A percentile compares a stretch with the other conserved stretches of the same genome.
Evolutionary conservation across 2,888 invertebrate species (phyloP).

Genomic region (Pachliopta kotzebuea): DNA sequence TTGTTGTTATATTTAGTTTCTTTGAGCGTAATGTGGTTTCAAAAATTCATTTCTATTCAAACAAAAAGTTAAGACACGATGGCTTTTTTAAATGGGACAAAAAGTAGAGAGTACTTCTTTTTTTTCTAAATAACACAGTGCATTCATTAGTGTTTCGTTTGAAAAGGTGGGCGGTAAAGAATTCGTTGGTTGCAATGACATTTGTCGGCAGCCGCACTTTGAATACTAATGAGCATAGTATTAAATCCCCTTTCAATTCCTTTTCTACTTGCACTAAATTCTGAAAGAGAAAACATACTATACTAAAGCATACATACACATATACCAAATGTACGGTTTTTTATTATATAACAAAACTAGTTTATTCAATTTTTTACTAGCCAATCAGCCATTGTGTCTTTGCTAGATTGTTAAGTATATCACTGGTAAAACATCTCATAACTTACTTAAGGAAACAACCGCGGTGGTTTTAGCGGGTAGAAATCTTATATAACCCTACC

Average conservation of each 20-base stretch:
- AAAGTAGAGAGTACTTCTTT: neutral
- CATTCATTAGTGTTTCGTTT: slow-evolving; percentile 19
- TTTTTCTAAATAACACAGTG: slow-evolving; percentile 9
- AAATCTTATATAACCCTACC: too few species aligned
- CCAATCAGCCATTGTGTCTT: too few species aligned
- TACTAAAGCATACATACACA: neutral
- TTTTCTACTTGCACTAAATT: slow-evolving; percentile 5
- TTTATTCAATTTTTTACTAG: too few species aligned
- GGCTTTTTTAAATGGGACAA: neutral
- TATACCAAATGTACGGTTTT: neutral
- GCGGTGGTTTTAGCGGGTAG: too few species aligned
- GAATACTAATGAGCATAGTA: slow-evolving; percentile 22
- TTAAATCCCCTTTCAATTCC: slow-evolving; percentile 15
- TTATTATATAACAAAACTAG: neutral
- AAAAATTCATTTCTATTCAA: neutral
- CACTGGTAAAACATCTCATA: too few species aligned
- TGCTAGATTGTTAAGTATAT: too few species aligned
- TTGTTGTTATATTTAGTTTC: too few species aligned
- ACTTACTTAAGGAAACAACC: too few species aligned
- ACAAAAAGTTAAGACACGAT: neutral
- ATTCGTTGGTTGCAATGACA: slow-evolving; percentile 18
- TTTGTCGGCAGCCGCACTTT: slow-evolving; percentile 13
- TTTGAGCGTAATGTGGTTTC: too few species aligned
- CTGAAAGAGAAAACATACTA: slow-evolving; percentile 1
- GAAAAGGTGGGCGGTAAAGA: slow-evolving; percentile 21